Evolutionary conservation across 2,113 vertebrate genomes (phyloP).

Genomic region (Bettongia penicillata): DNA sequence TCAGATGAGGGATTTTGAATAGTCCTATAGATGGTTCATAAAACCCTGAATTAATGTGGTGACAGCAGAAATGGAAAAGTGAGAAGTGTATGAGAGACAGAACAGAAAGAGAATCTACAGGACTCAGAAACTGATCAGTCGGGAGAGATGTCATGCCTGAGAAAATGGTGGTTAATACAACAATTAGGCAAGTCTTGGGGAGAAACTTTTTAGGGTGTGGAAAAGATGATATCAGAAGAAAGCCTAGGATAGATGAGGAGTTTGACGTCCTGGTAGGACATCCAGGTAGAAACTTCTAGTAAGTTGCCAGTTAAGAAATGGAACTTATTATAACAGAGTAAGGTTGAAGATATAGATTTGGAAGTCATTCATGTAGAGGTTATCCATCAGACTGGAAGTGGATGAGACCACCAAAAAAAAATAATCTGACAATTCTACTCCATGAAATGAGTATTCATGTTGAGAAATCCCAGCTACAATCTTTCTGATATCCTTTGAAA

Average conservation of each 20-base stretch:
- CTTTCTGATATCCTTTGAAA: constrained; percentile 14
- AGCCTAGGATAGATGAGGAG: not conserved
- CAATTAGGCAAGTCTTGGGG: not conserved
- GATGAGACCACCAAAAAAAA: not conserved
- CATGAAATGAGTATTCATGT: constrained; percentile 6
- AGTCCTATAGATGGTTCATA: not conserved
- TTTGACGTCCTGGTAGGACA: not conserved
- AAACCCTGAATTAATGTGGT: not conserved
- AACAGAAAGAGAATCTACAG: not conserved
- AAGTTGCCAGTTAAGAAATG: not conserved
- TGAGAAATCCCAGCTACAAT: not conserved
- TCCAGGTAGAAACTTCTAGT: not conserved
- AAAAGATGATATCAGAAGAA: not conserved
- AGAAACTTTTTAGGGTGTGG: not conserved
- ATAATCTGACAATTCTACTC: not conserved
- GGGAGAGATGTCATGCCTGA: not conserved
- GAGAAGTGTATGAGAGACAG: not conserved
- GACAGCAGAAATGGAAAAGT: not conserved
- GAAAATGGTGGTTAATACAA: not conserved
- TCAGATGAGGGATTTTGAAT: not conserved
- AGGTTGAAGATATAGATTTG: too few species aligned
- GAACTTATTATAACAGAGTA: not conserved
- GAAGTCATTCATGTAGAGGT: not conserved
- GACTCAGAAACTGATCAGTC: not conserved
- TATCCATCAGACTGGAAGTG: not conserved